phyloP scores from a whole-genome alignment of 37 sponge, comb jelly and placozoan species.

The Tethya wilhelma region DNA sequence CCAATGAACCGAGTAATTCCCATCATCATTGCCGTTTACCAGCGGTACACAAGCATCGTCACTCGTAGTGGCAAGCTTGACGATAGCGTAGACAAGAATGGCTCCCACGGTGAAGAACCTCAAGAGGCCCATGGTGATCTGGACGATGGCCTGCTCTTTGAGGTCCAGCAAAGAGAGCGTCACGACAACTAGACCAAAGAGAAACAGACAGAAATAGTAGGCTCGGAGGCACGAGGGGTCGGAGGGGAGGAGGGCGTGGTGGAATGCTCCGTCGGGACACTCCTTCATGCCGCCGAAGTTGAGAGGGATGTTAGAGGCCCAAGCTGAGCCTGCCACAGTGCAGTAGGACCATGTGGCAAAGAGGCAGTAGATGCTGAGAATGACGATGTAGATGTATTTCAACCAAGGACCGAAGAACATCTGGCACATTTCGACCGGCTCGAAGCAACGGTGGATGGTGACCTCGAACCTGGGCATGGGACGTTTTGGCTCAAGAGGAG shows the following conservation, averaged over 20 bases:
- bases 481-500: too few relatives aligned
- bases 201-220: conserved; percentile 76
- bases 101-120: conserved; percentile 74
- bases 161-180: conserved; percentile 71
- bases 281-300: conserved; percentile 41
- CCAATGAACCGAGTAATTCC: not conserved
- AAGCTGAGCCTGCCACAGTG: conserved; percentile 88
- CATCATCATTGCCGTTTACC: not conserved
- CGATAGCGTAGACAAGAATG: conserved; percentile 71
- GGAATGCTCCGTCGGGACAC: conserved; percentile 74
- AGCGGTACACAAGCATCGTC: conserved; percentile 4
- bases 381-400: conserved; percentile 65
- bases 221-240: conserved; percentile 49
- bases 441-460: conserved; percentile 64
- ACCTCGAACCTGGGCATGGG: conserved; percentile 61
- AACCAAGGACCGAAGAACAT: conserved; percentile 61
- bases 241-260: conserved; percentile 36
- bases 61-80: conserved; percentile 12
- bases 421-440: conserved; percentile 75
- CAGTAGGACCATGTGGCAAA: conserved; percentile 62
- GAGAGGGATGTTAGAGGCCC: conserved; percentile 88
- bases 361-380: conserved; percentile 70
- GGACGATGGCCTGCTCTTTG: conserved; percentile 88
- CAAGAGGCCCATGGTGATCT: conserved; percentile 72
- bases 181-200: conserved; percentile 78